Percentiles rank a stretch among this genome's conserved stretches.
Conservation (phyloP, 2,888 invertebrate species). For the Apodemia zela region DNA sequence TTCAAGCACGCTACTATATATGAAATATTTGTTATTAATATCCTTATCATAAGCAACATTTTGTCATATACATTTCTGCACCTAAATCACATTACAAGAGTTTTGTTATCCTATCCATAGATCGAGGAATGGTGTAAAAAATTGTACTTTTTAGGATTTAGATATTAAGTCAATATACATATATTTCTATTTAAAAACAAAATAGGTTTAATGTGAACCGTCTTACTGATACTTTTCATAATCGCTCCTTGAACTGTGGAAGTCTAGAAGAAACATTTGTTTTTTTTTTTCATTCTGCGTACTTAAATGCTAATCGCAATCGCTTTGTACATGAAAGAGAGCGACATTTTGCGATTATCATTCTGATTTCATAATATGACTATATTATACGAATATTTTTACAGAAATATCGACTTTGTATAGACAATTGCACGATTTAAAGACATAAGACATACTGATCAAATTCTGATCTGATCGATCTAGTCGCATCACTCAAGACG, state of each 20-base stretch:
- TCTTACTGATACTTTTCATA: not conserved
- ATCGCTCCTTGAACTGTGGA: conserved; percentile 7
- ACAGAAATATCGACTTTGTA: no score
- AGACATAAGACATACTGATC: no score
- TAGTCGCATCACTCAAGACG: no score
- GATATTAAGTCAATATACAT: not conserved
- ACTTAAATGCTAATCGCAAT: not conserved
- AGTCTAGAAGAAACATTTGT: not conserved
- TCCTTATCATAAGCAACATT: conserved; percentile 4
- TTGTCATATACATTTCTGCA: conserved; percentile 7
- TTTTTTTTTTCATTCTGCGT: not conserved
- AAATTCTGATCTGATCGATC: no score
- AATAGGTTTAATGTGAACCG: not conserved
- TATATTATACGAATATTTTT: not conserved
- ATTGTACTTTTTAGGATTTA: conserved; percentile 14
- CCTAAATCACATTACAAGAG: conserved; percentile 9
- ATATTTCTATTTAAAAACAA: not conserved
- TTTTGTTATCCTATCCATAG: conserved; percentile 3
- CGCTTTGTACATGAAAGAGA: not conserved
- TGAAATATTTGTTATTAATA: not conserved
- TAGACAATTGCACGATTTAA: no score
- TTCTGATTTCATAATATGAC: not conserved
- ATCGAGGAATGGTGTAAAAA: conserved; percentile 12
- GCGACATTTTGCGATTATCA: not conserved
- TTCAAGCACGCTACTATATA: not conserved